These are phyloP conservation scores for Oceanodroma tethys DNA, from an alignment of 2,113 vertebrate species.

Conservation along the genomic window DNA sequence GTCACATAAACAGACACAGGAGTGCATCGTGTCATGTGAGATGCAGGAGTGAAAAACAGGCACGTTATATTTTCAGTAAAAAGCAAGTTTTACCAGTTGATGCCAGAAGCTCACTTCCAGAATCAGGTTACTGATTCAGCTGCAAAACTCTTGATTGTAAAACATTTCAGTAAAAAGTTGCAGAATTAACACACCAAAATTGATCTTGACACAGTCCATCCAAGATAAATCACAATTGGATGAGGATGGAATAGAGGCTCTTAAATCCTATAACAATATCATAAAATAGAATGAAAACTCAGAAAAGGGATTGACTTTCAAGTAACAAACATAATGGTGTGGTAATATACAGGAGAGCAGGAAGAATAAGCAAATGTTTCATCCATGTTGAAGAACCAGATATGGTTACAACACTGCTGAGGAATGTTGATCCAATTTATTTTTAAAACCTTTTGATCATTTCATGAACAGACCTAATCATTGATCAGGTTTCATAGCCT, in stretches of 20 bases:
- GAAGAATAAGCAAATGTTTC: neutral
- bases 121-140: neutral
- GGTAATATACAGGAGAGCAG: neutral
- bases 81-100: neutral
- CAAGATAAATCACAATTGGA: neutral
- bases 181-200: neutral
- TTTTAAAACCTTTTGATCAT: neutral
- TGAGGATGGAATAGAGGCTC: neutral
- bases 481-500: neutral
- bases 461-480: neutral
- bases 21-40: neutral
- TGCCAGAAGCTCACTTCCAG: neutral
- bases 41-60: neutral
- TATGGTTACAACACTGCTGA: neutral
- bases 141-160: neutral
- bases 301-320: neutral
- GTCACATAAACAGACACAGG: neutral
- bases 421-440: neutral
- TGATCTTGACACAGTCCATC: neutral
- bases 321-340: neutral
- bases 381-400: neutral
- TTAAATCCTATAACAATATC: neutral
- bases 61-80: neutral
- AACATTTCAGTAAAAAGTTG: neutral
- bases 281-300: neutral